Evolutionary conservation across 2,888 invertebrate genomes (phyloP).

Genomic region (Linyphia triangularis): DNA sequence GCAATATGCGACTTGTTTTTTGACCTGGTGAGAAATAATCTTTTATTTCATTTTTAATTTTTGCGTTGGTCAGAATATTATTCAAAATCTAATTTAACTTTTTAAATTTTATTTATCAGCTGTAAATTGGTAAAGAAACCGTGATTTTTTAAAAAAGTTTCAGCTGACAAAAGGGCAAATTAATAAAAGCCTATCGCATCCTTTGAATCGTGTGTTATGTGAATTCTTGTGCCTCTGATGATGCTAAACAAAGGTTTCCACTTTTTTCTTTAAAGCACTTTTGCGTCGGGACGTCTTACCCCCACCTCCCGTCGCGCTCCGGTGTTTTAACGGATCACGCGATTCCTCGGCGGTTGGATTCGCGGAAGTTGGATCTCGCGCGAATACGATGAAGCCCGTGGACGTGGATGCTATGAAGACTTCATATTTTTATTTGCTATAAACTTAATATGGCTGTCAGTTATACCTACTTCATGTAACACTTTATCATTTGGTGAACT

Average conservation of each 20-base stretch:
- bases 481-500: slow-evolving; percentile 64
- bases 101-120: no score
- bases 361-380: slow-evolving; percentile 70
- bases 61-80: no score
- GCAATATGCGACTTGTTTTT: no score
- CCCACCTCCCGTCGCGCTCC: slow-evolving; percentile 73
- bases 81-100: no score
- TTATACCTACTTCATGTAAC: slow-evolving; percentile 34
- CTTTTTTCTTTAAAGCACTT: slow-evolving; percentile 75
- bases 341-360: no score
- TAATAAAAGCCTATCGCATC: no score
- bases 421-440: slow-evolving; percentile 56
- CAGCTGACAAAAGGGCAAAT: no score
- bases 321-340: slow-evolving; percentile 73
- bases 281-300: slow-evolving; percentile 72
- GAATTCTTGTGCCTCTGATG: slow-evolving; percentile 30
- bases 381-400: slow-evolving; percentile 46
- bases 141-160: no score
- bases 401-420: slow-evolving; percentile 67
- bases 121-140: no score
- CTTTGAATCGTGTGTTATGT: no score
- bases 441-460: slow-evolving; percentile 56
- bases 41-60: no score
- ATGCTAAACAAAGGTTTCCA: slow-evolving; percentile 70
- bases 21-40: no score